phyloP scores from a whole-genome alignment of 1,140 invertebrate species.

The Pseudomyrmex cubaensis region DNA sequence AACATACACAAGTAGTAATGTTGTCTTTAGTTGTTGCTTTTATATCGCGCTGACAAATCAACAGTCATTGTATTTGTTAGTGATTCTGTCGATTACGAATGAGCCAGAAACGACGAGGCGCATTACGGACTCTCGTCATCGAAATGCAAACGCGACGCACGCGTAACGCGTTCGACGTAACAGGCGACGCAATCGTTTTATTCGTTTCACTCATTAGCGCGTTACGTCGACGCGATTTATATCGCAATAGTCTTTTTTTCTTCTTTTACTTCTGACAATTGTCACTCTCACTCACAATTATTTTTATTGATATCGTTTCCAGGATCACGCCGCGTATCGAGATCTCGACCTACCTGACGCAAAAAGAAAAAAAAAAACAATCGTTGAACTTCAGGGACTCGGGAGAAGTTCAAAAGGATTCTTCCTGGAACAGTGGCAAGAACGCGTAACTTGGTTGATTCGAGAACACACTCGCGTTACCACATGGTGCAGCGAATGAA shows the following conservation, averaged over 20 bases:
- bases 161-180: conserved; percentile 24
- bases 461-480: not conserved
- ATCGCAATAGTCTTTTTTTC: not conserved
- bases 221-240: conserved; percentile 35
- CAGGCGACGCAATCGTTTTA: conserved; percentile 18
- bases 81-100: conserved; percentile 26
- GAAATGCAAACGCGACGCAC: conserved; percentile 5
- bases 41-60: not conserved
- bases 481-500: no score
- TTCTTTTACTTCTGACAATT: not conserved
- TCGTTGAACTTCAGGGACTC: conserved; percentile 16
- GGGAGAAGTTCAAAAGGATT: no score
- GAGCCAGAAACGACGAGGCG: conserved; percentile 22
- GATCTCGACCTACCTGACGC: conserved; percentile 5
- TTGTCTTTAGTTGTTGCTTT: not conserved
- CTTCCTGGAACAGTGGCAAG: no score
- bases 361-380: not conserved
- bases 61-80: conserved; percentile 33
- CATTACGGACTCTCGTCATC: conserved; percentile 17
- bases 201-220: conserved; percentile 23
- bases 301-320: conserved; percentile 31
- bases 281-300: not conserved
- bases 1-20: no score
- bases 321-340: conserved; percentile 40
- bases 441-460: not conserved